Evolutionary conservation across 2,797 vertebrate genomes (phyloP), one percentile per base, ranked within the genome.

Genomic region (Hypotaenidia okinawae): DNA sequence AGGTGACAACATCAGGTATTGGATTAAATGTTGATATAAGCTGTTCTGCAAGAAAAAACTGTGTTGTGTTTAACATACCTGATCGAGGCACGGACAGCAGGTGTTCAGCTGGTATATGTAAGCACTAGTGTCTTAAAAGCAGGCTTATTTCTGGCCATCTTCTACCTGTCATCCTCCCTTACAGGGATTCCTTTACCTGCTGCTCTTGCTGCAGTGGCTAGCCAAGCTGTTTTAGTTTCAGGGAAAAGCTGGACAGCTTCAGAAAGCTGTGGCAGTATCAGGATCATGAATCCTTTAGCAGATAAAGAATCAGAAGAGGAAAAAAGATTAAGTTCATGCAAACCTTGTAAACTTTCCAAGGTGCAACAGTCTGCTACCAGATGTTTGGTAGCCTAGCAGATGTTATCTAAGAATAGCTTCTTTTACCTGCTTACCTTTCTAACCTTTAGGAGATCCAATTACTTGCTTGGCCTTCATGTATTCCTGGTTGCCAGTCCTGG

Each of bases 351-450:
- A 94, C 68, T 91, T 90, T 92, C 54, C 76, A 67, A 80, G 87
- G 91, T 84, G 43, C 93, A 95, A 89, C 75, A 92, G 58, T 95
- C 59, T 95, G 90, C 55, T 81, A 41, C 81, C 95, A 96, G 91
- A 95, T 97, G 95, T 94, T 94, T 94, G 90, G 68, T 87, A 62
- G 78, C 75, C 87, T 75, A 68, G 84, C 93, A 96, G 88, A 87
- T 95, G 68, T 95, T 93, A 74, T 83, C 93, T 95, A 96, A 96
- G 86, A 96, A 92, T 91, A 97, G 72, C 39, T 92, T 72, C 37
- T 96, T 95, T 85, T 92, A 94, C 95, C 88, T 95, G 57, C 33
- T 95, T 90, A 78, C 78, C 49, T 94, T 84, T 69, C 66, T 90
- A 89, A 80, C 75, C 74, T 78, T 94, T 85, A 72, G 74, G 75